phyloP scores from a whole-genome alignment of 2,113 vertebrate species.

The Coreoperca whiteheadi region DNA sequence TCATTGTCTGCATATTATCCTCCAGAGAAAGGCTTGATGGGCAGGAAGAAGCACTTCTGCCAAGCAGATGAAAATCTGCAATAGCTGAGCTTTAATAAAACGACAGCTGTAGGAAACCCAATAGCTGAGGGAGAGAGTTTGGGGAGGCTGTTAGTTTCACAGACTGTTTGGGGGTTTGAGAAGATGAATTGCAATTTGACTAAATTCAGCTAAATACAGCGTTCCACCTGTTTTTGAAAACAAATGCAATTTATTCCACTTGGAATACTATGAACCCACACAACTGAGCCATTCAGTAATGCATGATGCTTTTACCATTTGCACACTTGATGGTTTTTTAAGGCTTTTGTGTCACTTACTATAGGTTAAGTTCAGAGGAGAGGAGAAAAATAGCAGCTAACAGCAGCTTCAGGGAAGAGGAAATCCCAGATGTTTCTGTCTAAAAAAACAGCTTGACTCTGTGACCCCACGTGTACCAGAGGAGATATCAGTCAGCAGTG shows the following conservation, averaged over 20 bases:
- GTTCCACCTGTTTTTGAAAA: slow-evolving; percentile 14
- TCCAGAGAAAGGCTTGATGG: slow-evolving; percentile 61
- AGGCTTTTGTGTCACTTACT: slow-evolving; percentile 22
- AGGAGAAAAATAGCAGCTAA: slow-evolving; percentile 30
- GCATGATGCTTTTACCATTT: slow-evolving; percentile 33
- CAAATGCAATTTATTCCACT: neutral
- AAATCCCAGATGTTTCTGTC: slow-evolving; percentile 79
- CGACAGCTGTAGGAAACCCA: slow-evolving; percentile 81
- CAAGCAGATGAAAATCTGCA: slow-evolving; percentile 77
- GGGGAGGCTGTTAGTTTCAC: slow-evolving; percentile 35
- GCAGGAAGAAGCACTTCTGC: slow-evolving; percentile 70
- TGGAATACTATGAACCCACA: neutral
- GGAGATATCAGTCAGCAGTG: slow-evolving; percentile 47
- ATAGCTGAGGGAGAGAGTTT: slow-evolving; percentile 62
- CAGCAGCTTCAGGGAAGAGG: slow-evolving; percentile 65
- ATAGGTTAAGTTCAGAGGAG: slow-evolving; percentile 29
- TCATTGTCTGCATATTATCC: slow-evolving; percentile 67
- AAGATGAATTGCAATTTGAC: slow-evolving; percentile 52
- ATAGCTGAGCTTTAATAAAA: slow-evolving; percentile 64
- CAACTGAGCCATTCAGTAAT: slow-evolving; percentile 1
- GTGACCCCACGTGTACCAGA: slow-evolving; percentile 58
- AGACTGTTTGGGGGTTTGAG: slow-evolving; percentile 38
- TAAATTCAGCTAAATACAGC: no score
- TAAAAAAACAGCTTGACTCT: slow-evolving; percentile 73
- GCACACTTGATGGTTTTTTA: slow-evolving; percentile 2